Conservation (phyloP, 2,797 vertebrate genomes). For the Natrix natrix region DNA sequence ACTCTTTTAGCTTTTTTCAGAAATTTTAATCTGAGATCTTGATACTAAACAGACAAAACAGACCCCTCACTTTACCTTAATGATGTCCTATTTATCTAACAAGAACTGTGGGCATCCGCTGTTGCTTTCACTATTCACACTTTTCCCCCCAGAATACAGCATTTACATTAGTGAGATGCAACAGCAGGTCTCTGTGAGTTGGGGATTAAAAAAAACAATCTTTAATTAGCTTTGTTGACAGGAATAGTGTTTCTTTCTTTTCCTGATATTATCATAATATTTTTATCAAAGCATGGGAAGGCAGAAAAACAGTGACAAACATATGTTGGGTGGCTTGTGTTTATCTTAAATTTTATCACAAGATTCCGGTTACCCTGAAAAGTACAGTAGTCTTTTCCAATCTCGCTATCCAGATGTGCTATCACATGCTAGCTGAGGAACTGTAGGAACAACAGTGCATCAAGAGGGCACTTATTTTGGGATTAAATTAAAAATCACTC, state of each 20-base stretch:
- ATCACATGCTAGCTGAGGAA: neutral
- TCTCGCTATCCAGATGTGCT: neutral
- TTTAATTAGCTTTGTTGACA: conserved; percentile 29
- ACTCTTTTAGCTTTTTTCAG: neutral
- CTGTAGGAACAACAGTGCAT: neutral
- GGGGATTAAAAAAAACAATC: conserved; percentile 33
- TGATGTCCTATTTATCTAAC: conserved; percentile 26
- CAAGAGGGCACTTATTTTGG: neutral
- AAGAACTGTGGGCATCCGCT: conserved; percentile 43
- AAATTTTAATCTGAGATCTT: neutral
- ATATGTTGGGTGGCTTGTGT: neutral
- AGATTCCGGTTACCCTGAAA: neutral
- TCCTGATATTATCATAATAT: conserved; percentile 44
- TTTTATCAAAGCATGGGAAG: neutral
- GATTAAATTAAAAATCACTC: neutral
- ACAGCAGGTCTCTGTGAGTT: conserved; percentile 35
- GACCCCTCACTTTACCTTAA: neutral
- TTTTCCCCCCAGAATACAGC: neutral
- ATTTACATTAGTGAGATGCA: conserved; percentile 46
- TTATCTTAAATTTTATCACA: conserved; percentile 28
- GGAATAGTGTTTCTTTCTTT: conserved; percentile 36
- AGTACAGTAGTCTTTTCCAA: neutral
- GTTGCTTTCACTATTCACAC: conserved; percentile 20
- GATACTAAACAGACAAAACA: neutral
- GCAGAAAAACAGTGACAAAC: neutral